Percentiles rank a stretch among this genome's conserved stretches.
These are phyloP conservation scores for Gymnoscelis rufifasciata DNA, from an alignment of 2,888 invertebrate genomes.

Conservation along the genomic window DNA sequence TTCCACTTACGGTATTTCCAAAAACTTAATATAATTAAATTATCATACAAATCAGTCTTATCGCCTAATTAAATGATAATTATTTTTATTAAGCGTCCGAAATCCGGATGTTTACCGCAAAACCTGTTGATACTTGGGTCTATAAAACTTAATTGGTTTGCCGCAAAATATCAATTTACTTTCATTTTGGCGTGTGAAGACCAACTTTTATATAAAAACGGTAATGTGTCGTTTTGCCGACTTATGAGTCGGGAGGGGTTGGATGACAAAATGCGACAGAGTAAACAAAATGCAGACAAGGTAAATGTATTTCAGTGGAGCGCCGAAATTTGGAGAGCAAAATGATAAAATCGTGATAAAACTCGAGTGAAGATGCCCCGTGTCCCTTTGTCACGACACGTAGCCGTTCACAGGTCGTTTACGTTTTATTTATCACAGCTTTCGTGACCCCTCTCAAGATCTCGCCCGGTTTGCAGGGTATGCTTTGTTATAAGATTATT, in stretches of 20 bases:
- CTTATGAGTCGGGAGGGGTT: no score
- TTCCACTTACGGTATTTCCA: constrained; percentile 12
- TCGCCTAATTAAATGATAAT: constrained; percentile 10
- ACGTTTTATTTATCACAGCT: constrained; percentile 27
- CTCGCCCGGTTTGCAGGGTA: constrained; percentile 14
- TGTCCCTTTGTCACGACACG: constrained; percentile 29
- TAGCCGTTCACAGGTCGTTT: constrained; percentile 28
- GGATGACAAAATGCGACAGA: neutral
- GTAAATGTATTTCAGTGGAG: constrained; percentile 3
- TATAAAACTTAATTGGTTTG: constrained; percentile 2
- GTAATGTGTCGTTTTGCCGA: no score
- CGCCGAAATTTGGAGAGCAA: constrained; percentile 23
- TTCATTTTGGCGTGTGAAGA: constrained; percentile 12
- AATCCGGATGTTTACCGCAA: constrained; percentile 16
- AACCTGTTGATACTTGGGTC: constrained; percentile 3
- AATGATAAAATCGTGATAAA: constrained; percentile 32
- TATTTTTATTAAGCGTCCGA: constrained; percentile 3
- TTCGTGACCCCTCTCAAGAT: constrained; percentile 20
- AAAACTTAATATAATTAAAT: constrained; percentile 12
- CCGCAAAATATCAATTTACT: constrained; percentile 6
- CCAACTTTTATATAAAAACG: no score
- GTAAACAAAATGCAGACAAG: neutral
- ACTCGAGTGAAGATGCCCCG: constrained; percentile 23
- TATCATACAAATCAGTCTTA: constrained; percentile 12
- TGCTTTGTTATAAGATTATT: constrained; percentile 3